Percentiles rank a stretch among this genome's conserved stretches.
phyloP scores from a whole-genome alignment of 2,888 invertebrate species.

The Eupeodes latifasciatus region DNA sequence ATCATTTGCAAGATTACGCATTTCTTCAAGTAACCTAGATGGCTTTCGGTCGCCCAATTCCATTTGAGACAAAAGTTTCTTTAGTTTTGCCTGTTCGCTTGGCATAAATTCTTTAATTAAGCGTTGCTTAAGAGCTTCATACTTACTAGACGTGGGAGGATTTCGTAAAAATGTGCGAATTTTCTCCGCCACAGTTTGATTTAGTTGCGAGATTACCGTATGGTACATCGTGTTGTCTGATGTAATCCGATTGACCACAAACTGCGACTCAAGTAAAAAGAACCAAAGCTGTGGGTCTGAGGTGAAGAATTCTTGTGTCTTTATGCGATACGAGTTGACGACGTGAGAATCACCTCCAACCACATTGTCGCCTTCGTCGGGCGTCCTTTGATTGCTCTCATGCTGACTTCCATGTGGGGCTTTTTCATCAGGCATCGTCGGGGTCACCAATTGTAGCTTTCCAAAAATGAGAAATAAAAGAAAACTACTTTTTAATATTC shows the following conservation, averaged over 20 bases:
- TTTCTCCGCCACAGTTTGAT: slow-evolving; percentile 8
- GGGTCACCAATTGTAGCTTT: no score
- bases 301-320: slow-evolving; percentile 6
- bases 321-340: not conserved
- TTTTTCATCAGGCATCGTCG: no score
- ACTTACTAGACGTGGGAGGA: slow-evolving; percentile 13
- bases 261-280: slow-evolving; percentile 1
- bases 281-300: slow-evolving; percentile 9
- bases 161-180: slow-evolving; percentile 22
- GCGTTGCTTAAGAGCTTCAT: slow-evolving; percentile 17
- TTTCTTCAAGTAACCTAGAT: slow-evolving; percentile 16
- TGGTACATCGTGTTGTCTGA: not conserved
- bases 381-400: no score
- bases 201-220: slow-evolving; percentile 1
- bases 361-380: not conserved
- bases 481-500: no score
- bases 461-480: no score
- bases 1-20: not conserved
- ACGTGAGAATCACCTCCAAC: not conserved
- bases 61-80: slow-evolving; percentile 6
- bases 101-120: slow-evolving; percentile 29
- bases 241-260: slow-evolving; percentile 2
- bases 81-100: not conserved
- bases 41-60: slow-evolving; percentile 17
- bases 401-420: no score